Conservation (phyloP, 2,113 vertebrate genomes). For the Siniperca chuatsi region DNA sequence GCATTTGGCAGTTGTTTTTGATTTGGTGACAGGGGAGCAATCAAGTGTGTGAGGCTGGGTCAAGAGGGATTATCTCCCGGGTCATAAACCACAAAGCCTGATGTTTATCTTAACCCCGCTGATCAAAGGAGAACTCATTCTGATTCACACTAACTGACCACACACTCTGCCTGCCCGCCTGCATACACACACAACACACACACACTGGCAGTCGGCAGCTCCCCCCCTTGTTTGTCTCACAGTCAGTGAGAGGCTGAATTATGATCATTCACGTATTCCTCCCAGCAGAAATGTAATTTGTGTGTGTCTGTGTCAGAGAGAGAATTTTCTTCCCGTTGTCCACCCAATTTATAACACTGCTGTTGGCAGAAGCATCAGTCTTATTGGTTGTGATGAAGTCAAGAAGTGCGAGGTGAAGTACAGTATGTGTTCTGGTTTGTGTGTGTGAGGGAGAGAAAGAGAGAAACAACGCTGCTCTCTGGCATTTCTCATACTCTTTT, state of each 20-base stretch:
- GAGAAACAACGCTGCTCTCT: background rate
- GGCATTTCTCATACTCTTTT: background rate
- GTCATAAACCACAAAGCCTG: constrained; percentile 22
- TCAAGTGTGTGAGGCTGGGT: constrained; percentile 15
- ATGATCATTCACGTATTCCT: constrained; percentile 27
- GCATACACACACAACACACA: background rate
- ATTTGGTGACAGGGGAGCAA: constrained; percentile 6
- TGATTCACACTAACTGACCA: background rate
- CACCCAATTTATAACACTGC: constrained; percentile 15
- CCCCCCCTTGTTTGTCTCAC: background rate
- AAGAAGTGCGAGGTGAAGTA: constrained; percentile 6
- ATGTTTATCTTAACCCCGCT: constrained; percentile 3
- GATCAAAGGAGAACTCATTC: constrained; percentile 6
- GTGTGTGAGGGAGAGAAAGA: background rate
- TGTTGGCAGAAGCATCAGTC: constrained; percentile 16
- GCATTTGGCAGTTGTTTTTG: background rate
- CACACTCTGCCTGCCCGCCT: background rate
- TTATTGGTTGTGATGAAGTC: constrained; percentile 1
- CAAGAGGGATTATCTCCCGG: constrained; percentile 13
- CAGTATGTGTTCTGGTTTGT: background rate
- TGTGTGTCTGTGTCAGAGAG: background rate
- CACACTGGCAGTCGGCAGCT: background rate
- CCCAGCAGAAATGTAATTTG: constrained; percentile 17
- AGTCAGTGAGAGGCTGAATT: constrained; percentile 14
- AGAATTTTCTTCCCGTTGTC: background rate